Percentiles rank a stretch among this genome's conserved stretches.
Evolutionary conservation across 2,113 vertebrate genomes (phyloP).

Genomic region (Grammomys dolichurus): DNA sequence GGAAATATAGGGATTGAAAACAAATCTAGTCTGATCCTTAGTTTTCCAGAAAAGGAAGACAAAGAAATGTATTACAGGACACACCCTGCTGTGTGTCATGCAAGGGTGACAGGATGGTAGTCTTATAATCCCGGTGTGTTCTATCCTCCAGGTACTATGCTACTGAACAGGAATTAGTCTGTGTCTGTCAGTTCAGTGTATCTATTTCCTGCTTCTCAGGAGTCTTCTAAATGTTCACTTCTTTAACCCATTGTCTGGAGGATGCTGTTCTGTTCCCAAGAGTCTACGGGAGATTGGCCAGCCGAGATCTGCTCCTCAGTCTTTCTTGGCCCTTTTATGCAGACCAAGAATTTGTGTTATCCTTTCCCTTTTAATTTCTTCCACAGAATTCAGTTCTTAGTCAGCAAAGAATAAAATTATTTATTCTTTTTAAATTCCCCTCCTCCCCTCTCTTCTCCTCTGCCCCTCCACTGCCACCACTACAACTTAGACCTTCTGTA

Average conservation of each 20-base stretch:
- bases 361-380: neutral
- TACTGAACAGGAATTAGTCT: no score
- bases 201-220: neutral
- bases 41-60: neutral
- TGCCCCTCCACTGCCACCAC: neutral
- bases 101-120: no score
- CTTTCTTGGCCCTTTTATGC: accelerated
- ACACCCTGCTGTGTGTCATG: neutral
- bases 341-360: neutral
- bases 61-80: neutral
- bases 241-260: neutral
- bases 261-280: neutral
- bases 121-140: no score
- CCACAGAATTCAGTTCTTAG: neutral
- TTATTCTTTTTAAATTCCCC: neutral
- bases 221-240: neutral
- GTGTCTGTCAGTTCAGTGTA: neutral
- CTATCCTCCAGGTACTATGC: accelerated
- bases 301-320: neutral
- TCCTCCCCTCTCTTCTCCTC: neutral
- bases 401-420: neutral
- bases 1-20: constrained; percentile 14
- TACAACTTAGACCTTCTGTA: no score
- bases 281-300: neutral
- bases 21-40: constrained; percentile 22